A percentile compares a stretch with the other conserved stretches of the same genome.
These are phyloP conservation scores for Glyptemys insculpta DNA, from an alignment of 2,797 vertebrate species.

Conservation along the genomic window DNA sequence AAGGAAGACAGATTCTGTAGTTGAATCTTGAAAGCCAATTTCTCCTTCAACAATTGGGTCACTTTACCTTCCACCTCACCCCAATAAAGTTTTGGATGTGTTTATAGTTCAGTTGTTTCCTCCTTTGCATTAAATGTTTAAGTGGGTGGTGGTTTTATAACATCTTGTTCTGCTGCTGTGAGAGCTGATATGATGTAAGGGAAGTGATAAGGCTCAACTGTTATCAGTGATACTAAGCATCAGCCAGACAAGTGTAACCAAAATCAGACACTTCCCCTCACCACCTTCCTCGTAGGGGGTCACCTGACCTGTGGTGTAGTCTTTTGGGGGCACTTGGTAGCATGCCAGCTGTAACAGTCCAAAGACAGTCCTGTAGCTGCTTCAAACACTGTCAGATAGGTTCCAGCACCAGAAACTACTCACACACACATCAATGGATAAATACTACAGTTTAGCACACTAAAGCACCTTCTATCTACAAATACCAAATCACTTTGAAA, in stretches of 20 bases:
- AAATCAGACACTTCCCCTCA: background rate
- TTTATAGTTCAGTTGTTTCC: conserved; percentile 52
- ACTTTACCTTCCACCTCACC: background rate
- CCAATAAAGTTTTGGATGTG: conserved; percentile 65
- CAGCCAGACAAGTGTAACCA: background rate
- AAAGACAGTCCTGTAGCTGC: background rate
- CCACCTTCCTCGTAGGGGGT: background rate
- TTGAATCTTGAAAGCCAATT: conserved; percentile 71
- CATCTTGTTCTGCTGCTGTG: background rate
- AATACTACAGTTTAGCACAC: background rate
- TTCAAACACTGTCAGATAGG: background rate
- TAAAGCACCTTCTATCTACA: background rate
- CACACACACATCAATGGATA: background rate
- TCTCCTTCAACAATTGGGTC: conserved; percentile 45
- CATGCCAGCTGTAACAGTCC: background rate
- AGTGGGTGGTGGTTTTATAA: background rate
- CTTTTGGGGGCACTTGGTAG: background rate
- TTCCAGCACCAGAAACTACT: background rate
- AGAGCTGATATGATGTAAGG: background rate
- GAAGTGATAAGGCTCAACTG: background rate
- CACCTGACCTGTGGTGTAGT: background rate
- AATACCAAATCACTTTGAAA: background rate
- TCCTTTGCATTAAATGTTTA: background rate
- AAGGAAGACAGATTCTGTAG: conserved; percentile 58
- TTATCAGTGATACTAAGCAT: background rate